phyloP scores from a whole-genome alignment of 2,888 invertebrate genomes.

The Actias luna region DNA sequence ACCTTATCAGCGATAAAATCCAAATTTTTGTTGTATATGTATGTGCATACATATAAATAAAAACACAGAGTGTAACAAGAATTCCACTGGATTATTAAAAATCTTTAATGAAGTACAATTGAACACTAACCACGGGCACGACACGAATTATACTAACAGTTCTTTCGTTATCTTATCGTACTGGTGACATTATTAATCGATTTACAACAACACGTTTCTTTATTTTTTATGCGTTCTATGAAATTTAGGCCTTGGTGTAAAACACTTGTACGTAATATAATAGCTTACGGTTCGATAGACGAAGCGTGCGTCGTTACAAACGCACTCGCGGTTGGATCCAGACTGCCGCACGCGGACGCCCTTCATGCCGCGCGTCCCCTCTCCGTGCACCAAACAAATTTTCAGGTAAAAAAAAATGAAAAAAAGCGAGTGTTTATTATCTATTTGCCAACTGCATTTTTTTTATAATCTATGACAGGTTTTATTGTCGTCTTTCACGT shows the following conservation, averaged over 20 bases:
- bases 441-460: constrained; percentile 12
- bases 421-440: constrained; percentile 38
- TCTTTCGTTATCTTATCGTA: constrained; percentile 26
- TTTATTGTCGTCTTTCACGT: not conserved
- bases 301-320: constrained; percentile 39
- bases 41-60: constrained; percentile 20
- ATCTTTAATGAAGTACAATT: constrained; percentile 41
- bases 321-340: constrained; percentile 53
- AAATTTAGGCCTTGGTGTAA: constrained; percentile 11
- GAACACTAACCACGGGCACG: constrained; percentile 66
- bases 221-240: constrained; percentile 27
- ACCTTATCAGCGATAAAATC: constrained; percentile 65
- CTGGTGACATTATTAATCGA: constrained; percentile 21
- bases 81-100: constrained; percentile 31
- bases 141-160: constrained; percentile 59
- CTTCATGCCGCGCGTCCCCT: constrained; percentile 60
- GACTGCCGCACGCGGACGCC: constrained; percentile 67
- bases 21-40: constrained; percentile 38
- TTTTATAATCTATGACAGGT: constrained; percentile 14
- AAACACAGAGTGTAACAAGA: constrained; percentile 14
- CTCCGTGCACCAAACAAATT: constrained; percentile 45
- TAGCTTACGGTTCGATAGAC: constrained; percentile 28
- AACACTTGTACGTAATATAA: constrained; percentile 13
- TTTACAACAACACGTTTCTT: constrained; percentile 20
- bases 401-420: constrained; percentile 73